These are phyloP conservation scores for Chrysolina americana DNA, from an alignment of 2,888 invertebrate genomes.

Conservation along the genomic window DNA sequence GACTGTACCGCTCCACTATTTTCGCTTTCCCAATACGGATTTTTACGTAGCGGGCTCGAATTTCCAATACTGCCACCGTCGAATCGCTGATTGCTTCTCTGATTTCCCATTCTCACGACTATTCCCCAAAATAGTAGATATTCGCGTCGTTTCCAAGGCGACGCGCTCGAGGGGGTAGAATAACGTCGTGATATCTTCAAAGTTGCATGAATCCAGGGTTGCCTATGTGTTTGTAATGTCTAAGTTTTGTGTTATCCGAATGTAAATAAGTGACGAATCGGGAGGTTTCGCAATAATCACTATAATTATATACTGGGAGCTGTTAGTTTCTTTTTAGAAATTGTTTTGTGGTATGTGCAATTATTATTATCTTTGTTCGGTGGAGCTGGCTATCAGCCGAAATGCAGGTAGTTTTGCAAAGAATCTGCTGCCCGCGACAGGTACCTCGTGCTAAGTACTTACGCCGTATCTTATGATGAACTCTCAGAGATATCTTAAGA, in stretches of 20 bases:
- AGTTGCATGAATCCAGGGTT: not conserved
- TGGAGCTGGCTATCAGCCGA: no score
- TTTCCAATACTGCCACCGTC: constrained; percentile 29
- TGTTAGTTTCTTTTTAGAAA: no score
- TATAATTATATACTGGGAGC: no score
- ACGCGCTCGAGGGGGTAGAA: constrained; percentile 26
- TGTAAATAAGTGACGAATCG: no score
- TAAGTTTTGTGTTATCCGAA: not conserved
- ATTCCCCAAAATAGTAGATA: constrained; percentile 35
- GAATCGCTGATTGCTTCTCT: constrained; percentile 52
- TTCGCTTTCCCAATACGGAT: not conserved
- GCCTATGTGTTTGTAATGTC: not conserved
- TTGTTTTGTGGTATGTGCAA: no score
- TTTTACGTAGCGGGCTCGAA: not conserved
- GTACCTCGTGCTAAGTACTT: no score
- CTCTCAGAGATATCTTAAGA: no score
- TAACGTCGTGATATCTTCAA: not conserved
- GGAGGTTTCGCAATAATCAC: no score
- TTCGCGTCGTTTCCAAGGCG: constrained; percentile 34
- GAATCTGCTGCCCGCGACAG: no score
- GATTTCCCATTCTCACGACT: constrained; percentile 33
- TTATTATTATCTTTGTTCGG: no score
- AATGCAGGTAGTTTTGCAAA: no score
- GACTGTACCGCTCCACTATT: not conserved
- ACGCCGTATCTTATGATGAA: no score